phyloP scores from a whole-genome alignment of 1,140 invertebrate species.

The Drosophila kikkawai region DNA sequence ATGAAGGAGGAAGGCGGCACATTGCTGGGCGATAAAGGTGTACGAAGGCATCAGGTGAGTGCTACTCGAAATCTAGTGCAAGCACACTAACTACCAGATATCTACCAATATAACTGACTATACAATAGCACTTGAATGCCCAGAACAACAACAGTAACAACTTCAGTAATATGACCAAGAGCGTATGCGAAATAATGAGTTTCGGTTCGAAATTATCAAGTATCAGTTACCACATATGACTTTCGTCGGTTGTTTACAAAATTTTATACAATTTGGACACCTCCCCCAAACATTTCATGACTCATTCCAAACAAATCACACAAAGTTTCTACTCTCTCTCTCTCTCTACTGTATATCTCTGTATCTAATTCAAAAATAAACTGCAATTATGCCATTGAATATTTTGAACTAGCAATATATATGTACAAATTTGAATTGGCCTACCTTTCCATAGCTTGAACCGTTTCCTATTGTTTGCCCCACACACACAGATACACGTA shows the following conservation, averaged over 20 bases:
- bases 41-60: constrained; percentile 85
- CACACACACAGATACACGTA: constrained; percentile 29
- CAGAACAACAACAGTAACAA: constrained; percentile 44
- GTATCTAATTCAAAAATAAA: constrained; percentile 40
- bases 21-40: constrained; percentile 88
- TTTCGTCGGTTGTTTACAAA: constrained; percentile 33
- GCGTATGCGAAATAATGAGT: constrained; percentile 39
- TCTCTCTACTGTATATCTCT: constrained; percentile 17
- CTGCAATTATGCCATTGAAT: constrained; percentile 41
- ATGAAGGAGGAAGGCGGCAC: constrained; percentile 93
- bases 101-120: constrained; percentile 45
- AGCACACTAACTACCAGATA: constrained; percentile 45
- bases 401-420: constrained; percentile 38
- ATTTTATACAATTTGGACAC: constrained; percentile 63
- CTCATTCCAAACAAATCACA: constrained; percentile 47
- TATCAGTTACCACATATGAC: constrained; percentile 16
- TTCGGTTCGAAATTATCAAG: constrained; percentile 32
- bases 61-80: constrained; percentile 58
- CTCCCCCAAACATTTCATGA: constrained; percentile 45
- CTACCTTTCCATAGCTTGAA: constrained; percentile 40
- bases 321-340: constrained; percentile 34
- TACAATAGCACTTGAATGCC: constrained; percentile 72
- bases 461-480: constrained; percentile 51
- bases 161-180: constrained; percentile 31
- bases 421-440: constrained; percentile 42